Evolutionary conservation across 2,797 vertebrate species (phyloP).

Genomic region (Apodemus agrarius): DNA sequence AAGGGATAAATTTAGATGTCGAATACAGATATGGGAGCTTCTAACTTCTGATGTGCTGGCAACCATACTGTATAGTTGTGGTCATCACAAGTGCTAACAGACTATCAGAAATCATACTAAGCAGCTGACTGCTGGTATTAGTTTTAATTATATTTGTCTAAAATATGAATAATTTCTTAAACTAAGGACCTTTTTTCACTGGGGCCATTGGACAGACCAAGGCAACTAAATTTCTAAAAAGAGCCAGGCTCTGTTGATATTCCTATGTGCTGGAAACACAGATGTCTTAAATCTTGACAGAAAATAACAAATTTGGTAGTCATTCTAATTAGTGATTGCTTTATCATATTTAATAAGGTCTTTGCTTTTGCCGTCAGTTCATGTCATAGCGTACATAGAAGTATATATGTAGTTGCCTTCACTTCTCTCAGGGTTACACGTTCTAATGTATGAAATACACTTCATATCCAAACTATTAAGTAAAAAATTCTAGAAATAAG

Average conservation of each 20-base stretch:
- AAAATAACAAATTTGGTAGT: conserved; percentile 31
- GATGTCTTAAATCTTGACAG: not conserved
- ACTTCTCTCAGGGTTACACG: not conserved
- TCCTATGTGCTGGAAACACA: conserved; percentile 15
- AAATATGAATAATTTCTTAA: not conserved
- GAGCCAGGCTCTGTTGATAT: not conserved
- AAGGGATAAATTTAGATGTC: not conserved
- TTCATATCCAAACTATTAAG: not conserved
- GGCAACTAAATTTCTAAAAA: not conserved
- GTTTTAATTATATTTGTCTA: not conserved
- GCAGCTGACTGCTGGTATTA: not conserved
- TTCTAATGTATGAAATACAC: not conserved
- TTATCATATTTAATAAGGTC: not conserved
- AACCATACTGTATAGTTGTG: not conserved
- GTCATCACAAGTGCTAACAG: conserved; percentile 3
- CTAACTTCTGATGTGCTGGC: not conserved
- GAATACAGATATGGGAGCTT: not conserved
- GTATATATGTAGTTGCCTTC: too few relatives aligned
- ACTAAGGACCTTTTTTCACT: not conserved
- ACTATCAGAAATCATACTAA: not conserved
- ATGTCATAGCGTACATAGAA: not conserved
- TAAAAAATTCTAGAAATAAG: not conserved
- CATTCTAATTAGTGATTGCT: not conserved
- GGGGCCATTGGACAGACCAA: not conserved
- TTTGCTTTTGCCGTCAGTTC: not conserved